Conservation (phyloP, 2,113 vertebrate species). For the Leuciscus idus region DNA sequence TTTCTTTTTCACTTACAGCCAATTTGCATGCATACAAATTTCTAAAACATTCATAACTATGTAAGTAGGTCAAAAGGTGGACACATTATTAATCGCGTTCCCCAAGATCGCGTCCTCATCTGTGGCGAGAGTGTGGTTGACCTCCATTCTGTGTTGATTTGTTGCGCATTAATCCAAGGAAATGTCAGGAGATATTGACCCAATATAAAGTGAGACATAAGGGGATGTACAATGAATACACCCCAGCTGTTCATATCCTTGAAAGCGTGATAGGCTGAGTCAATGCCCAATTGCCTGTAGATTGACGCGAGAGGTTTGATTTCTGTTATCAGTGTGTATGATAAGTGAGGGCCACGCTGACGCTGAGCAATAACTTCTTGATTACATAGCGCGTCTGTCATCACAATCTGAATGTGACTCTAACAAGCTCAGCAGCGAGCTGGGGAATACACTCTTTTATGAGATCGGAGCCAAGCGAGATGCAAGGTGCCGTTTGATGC, state of each 20-base stretch:
- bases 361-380: constrained; percentile 55
- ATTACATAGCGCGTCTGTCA: constrained; percentile 55
- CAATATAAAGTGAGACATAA: constrained; percentile 8
- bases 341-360: constrained; percentile 32
- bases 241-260: not conserved
- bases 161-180: constrained; percentile 23
- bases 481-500: constrained; percentile 33
- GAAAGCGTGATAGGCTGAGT: not conserved
- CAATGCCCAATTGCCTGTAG: not conserved
- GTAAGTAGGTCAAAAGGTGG: constrained; percentile 41
- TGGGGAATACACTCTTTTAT: constrained; percentile 55
- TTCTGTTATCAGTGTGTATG: constrained; percentile 41
- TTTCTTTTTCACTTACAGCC: not conserved
- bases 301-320: constrained; percentile 40
- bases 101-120: not conserved
- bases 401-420: constrained; percentile 54
- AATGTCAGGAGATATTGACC: constrained; percentile 41
- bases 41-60: constrained; percentile 28
- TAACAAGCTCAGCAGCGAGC: constrained; percentile 52
- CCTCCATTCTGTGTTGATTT: constrained; percentile 17
- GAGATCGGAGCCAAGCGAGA: constrained; percentile 50
- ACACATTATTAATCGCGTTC: constrained; percentile 7
- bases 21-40: constrained; percentile 22
- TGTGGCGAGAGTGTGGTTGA: not conserved
- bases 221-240: constrained; percentile 18